These are phyloP conservation scores for Labeo catla DNA, from an alignment of 2,113 vertebrate genomes.

Conservation along the genomic window DNA sequence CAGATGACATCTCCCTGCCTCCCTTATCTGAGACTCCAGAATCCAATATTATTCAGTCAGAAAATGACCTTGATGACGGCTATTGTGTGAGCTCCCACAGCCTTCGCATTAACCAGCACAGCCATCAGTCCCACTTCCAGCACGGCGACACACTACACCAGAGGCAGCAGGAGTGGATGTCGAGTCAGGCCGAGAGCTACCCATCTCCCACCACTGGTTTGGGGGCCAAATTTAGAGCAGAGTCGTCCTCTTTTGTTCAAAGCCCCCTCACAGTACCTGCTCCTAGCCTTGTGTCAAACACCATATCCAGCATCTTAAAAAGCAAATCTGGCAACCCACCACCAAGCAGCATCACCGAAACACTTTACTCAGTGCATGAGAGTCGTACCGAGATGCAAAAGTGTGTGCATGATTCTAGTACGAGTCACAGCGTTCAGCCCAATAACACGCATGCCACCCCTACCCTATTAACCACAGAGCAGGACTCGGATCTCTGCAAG, in stretches of 20 bases:
- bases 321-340: slow-evolving; percentile 57
- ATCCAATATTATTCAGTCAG: slow-evolving; percentile 80
- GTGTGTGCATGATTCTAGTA: slow-evolving; percentile 84
- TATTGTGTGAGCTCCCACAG: slow-evolving; percentile 73
- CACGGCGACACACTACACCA: slow-evolving; percentile 51
- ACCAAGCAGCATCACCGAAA: slow-evolving; percentile 41
- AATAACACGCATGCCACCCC: slow-evolving; percentile 82
- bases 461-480: slow-evolving; percentile 74
- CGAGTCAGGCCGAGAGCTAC: slow-evolving; percentile 68
- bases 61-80: slow-evolving; percentile 82
- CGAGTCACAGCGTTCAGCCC: slow-evolving; percentile 53
- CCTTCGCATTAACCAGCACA: slow-evolving; percentile 69
- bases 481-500: slow-evolving; percentile 78
- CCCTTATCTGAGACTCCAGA: slow-evolving; percentile 88
- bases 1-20: slow-evolving; percentile 91
- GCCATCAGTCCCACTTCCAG: slow-evolving; percentile 72
- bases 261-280: slow-evolving; percentile 70
- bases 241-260: slow-evolving; percentile 71
- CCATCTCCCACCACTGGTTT: slow-evolving; percentile 63
- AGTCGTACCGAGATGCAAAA: slow-evolving; percentile 72
- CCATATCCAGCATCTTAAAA: slow-evolving; percentile 66
- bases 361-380: slow-evolving; percentile 68
- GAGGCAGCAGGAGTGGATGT: slow-evolving; percentile 62
- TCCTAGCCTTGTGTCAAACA: slow-evolving; percentile 65
- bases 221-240: slow-evolving; percentile 66